phyloP scores from a whole-genome alignment of 2,888 invertebrate genomes.

The Encarsia formosa region DNA sequence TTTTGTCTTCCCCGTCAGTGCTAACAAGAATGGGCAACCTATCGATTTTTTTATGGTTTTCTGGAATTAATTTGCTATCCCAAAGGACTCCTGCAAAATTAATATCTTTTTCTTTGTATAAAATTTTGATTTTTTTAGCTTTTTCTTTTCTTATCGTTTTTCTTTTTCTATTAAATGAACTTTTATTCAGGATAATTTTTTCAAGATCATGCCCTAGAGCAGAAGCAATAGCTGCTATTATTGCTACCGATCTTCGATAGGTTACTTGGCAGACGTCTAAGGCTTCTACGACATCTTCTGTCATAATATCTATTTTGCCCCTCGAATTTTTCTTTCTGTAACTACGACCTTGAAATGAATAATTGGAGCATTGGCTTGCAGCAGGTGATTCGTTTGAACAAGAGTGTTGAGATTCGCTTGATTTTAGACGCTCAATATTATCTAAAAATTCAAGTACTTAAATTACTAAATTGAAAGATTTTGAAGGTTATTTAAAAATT shows the following conservation, averaged over 20 bases:
- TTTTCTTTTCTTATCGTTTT: not conserved
- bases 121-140: not conserved
- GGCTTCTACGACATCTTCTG: not conserved
- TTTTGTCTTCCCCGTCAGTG: not conserved
- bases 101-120: not conserved
- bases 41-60: not conserved
- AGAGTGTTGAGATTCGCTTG: no score
- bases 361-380: no score
- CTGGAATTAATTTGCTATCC: not conserved
- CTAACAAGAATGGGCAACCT: not conserved
- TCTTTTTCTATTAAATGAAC: not conserved
- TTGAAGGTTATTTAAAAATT: no score
- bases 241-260: not conserved
- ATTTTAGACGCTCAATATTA: no score
- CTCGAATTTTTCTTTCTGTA: not conserved
- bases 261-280: not conserved
- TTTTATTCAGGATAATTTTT: not conserved
- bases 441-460: no score
- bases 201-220: not conserved
- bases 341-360: not conserved
- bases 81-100: slow-evolving; percentile 10
- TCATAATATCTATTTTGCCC: not conserved
- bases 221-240: not conserved
- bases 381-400: no score
- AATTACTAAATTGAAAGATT: no score